Base-by-base conservation (phyloP, 2,797 vertebrate genomes). In the Parotocinclus haroldoi region DNA sequence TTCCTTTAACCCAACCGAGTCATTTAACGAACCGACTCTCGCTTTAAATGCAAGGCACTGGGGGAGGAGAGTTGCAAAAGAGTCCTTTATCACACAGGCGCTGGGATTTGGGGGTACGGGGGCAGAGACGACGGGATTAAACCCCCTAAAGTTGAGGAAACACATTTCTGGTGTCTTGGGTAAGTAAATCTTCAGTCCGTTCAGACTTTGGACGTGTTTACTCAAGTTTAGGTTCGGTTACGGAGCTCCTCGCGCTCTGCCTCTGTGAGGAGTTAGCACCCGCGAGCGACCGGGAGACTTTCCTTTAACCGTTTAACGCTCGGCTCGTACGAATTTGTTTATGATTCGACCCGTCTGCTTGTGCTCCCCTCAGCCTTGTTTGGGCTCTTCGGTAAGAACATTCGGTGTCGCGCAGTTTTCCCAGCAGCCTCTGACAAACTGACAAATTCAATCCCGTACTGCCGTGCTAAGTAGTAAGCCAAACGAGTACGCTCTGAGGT, bases 51-150 rank as follows among this genome's bases (percentile, higher is more conserved):
- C n/a, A 11, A 42, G 39, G 9, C 61, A 9, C 61, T 63, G 69
- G 54, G 62, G 69, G 69, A 58, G 68, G 55, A 56, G 63, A 66
- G 19, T 27, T 45, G 52, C 17, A 36, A 49, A 18, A 19, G 59
- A 38, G 52, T 18, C 44, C 27, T 50, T 42, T 55, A 17, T 36
- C 42, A 50, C 14, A 14, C 38, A 40, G 13, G 7, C 16, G 36
- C 6, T 1, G 13, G 12, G 16, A 17, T 27, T 49, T 27, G 9
- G 13, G 58, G 67, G 54, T 39, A 9, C 10, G 1, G 16, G n/a
- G 36, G 12, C 18, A 8, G 10, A 37, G 13, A 11, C 17, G 27
- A 38, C 8, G 14, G 12, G 17, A 10, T 14, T 27, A 70, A 36
- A 10, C n/a, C 37, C 11, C 5, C 10, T 10, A 53, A 59, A 58